Evolutionary conservation across 1,140 invertebrate genomes (phyloP).

Genomic region (Temnothorax longispinosus): DNA sequence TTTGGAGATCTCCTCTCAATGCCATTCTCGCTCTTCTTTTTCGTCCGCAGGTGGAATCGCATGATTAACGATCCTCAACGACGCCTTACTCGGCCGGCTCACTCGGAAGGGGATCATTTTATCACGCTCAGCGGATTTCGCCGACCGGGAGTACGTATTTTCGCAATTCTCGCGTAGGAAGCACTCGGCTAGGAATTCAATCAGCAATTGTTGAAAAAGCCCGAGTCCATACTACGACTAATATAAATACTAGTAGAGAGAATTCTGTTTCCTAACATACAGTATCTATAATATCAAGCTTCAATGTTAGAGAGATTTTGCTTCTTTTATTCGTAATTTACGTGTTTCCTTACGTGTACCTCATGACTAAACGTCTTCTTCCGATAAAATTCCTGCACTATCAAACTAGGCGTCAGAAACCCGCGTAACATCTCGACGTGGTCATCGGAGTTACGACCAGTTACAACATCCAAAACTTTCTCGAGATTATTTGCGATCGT

Average conservation of each 20-base stretch:
- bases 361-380: background rate
- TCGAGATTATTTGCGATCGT: slow-evolving; percentile 61
- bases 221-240: background rate
- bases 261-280: background rate
- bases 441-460: slow-evolving; percentile 26
- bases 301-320: background rate
- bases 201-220: slow-evolving; percentile 13
- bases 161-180: slow-evolving; percentile 47
- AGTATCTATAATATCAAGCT: background rate
- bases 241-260: background rate
- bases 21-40: slow-evolving; percentile 44
- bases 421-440: slow-evolving; percentile 2
- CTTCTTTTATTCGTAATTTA: background rate
- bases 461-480: slow-evolving; percentile 63
- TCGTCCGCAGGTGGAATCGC: slow-evolving; percentile 70
- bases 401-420: background rate
- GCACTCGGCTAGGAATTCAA: slow-evolving; percentile 41
- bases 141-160: slow-evolving; percentile 32
- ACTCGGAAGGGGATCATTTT: slow-evolving; percentile 65
- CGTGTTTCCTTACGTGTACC: background rate
- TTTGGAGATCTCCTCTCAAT: slow-evolving; percentile 54
- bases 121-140: slow-evolving; percentile 65
- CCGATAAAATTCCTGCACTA: background rate
- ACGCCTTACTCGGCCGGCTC: slow-evolving; percentile 44
- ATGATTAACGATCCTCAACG: slow-evolving; percentile 72